Evolutionary conservation across 2,797 vertebrate species (phyloP).

Genomic region (Acanthornis magna): DNA sequence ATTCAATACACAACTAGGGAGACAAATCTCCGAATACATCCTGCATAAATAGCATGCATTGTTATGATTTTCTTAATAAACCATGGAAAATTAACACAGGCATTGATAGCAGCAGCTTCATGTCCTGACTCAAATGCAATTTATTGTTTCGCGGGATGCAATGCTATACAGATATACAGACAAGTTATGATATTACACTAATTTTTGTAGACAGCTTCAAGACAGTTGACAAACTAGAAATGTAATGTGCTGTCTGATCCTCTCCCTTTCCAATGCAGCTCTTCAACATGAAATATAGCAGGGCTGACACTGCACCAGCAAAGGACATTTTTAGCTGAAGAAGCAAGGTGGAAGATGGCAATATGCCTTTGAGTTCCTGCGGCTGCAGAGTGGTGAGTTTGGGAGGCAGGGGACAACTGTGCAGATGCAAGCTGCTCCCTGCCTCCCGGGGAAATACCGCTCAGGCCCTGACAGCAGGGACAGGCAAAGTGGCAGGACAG

Average conservation of each 20-base stretch:
- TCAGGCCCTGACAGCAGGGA: neutral
- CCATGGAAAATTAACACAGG: conserved; percentile 63
- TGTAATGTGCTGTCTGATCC: conserved; percentile 3
- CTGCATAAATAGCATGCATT: conserved; percentile 48
- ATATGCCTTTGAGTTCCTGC: neutral
- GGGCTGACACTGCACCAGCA: conserved; percentile 18
- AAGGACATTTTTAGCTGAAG: neutral
- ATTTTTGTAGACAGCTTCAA: conserved; percentile 42
- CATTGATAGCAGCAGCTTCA: conserved; percentile 20
- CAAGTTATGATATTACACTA: conserved; percentile 36
- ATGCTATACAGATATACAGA: neutral
- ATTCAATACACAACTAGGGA: conserved; percentile 65
- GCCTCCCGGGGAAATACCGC: rapidly evolving
- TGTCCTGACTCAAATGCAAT: conserved; percentile 16
- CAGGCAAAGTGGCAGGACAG: neutral
- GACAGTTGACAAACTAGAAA: conserved; percentile 31
- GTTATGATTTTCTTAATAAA: conserved; percentile 72
- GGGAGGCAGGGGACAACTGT: neutral
- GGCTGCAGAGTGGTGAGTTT: neutral
- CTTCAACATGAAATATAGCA: neutral
- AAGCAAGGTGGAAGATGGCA: neutral
- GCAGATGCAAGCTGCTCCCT: neutral
- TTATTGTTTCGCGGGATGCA: conserved; percentile 41
- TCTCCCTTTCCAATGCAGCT: neutral
- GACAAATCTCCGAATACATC: conserved; percentile 69